These are phyloP conservation scores for Nesoenas mayeri DNA, from an alignment of 2,113 vertebrate species.

Conservation along the genomic window DNA sequence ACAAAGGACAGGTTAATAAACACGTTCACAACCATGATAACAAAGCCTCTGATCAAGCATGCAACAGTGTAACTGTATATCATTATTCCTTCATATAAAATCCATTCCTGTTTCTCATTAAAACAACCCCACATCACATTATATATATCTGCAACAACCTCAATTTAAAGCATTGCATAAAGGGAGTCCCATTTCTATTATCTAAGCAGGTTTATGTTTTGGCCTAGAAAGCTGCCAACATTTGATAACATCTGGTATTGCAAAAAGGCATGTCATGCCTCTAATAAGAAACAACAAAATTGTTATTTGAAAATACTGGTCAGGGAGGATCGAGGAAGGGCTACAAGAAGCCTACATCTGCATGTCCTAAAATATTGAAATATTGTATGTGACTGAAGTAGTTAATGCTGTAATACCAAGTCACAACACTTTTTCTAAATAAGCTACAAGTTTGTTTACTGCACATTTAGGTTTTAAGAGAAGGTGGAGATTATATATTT, in stretches of 20 bases:
- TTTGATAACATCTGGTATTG: neutral
- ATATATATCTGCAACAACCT: neutral
- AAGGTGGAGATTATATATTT: neutral
- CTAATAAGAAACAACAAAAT: neutral
- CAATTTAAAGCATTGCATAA: neutral
- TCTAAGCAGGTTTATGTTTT: neutral
- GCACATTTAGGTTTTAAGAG: neutral
- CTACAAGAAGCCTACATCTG: neutral
- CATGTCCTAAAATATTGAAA: neutral
- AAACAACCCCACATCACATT: neutral
- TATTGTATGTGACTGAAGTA: neutral
- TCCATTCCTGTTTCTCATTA: neutral
- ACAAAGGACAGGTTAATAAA: neutral
- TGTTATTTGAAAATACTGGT: neutral
- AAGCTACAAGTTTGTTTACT: neutral
- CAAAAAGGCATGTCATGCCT: neutral
- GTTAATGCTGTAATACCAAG: neutral
- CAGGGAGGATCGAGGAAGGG: neutral
- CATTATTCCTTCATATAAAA: neutral
- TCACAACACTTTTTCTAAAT: neutral
- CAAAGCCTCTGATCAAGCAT: neutral
- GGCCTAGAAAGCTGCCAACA: neutral
- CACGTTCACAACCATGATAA: neutral
- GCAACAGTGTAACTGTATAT: neutral
- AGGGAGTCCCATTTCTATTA: neutral